Evolutionary conservation across 2,888 invertebrate genomes (phyloP).

Genomic region (Criorhina ranunculi): DNA sequence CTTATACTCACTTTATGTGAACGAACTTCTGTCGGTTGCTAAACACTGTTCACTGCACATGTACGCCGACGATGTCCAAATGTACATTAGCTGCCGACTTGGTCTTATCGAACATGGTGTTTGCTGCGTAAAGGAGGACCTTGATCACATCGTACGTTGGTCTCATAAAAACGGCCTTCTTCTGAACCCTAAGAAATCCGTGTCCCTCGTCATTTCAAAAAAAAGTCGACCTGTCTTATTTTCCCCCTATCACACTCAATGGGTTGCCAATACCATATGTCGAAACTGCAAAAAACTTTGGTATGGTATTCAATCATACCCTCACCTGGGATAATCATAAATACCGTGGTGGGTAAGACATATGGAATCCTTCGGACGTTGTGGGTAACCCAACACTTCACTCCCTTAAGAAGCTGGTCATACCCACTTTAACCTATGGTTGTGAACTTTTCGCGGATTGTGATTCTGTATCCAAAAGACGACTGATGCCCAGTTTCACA

Average conservation of each 20-base stretch:
- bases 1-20: not conserved
- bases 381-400: not conserved
- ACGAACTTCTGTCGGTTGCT: not conserved
- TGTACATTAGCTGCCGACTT: not conserved
- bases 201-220: not conserved
- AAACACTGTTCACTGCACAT: not conserved
- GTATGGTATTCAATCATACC: not conserved
- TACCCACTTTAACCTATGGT: not conserved
- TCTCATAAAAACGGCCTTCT: not conserved
- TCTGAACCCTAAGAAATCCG: not conserved
- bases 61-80: constrained; percentile 10
- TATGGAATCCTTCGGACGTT: not conserved
- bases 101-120: not conserved
- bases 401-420: not conserved
- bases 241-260: not conserved
- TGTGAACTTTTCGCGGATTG: not conserved
- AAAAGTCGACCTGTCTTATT: not conserved
- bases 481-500: too few relatives aligned
- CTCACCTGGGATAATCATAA: not conserved
- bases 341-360: not conserved
- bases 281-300: not conserved
- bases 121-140: not conserved
- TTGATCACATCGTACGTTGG: not conserved
- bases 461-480: too few relatives aligned
- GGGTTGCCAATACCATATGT: not conserved